phyloP scores from a whole-genome alignment of 1,140 invertebrate species.

The Bradynema listronoti region DNA sequence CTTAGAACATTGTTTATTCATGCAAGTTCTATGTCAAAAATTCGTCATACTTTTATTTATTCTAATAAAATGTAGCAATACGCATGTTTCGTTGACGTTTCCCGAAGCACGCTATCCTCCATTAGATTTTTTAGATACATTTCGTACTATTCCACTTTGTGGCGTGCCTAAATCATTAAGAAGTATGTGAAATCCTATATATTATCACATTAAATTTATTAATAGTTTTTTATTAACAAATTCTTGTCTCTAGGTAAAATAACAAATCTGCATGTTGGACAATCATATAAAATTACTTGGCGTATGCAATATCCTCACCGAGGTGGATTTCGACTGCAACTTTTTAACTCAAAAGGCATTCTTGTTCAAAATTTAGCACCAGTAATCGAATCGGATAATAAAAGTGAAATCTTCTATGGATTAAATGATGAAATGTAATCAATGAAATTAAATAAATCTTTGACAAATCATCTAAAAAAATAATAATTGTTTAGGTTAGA shows the following conservation, averaged over 20 bases:
- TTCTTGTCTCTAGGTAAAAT: conserved; percentile 59
- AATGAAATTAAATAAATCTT: conserved; percentile 2
- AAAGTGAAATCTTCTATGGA: conserved; percentile 55
- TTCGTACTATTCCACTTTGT: conserved; percentile 78
- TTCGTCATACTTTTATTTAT: neutral
- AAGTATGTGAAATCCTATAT: conserved; percentile 28
- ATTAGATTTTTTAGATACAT: conserved; percentile 85
- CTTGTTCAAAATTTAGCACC: conserved; percentile 77
- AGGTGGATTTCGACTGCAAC: conserved; percentile 77
- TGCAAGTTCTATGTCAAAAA: too few species aligned
- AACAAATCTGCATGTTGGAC: conserved; percentile 74
- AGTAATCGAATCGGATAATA: conserved; percentile 64
- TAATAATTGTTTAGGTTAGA: conserved; percentile 69
- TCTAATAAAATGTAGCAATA: neutral
- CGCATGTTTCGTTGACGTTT: conserved; percentile 59
- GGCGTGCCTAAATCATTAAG: conserved; percentile 75
- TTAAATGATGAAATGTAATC: conserved; percentile 9
- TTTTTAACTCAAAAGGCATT: conserved; percentile 72
- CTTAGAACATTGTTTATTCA: too few species aligned
- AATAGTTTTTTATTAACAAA: conserved; percentile 1
- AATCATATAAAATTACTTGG: conserved; percentile 82
- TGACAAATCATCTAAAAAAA: conserved; percentile 41
- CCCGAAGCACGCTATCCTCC: conserved; percentile 67
- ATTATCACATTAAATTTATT: conserved; percentile 4
- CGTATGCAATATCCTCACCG: conserved; percentile 84